A percentile compares a stretch with the other conserved stretches of the same genome.
These are phyloP conservation scores for Drosophila varians DNA, from an alignment of 1,140 invertebrate genomes.

Conservation along the genomic window DNA sequence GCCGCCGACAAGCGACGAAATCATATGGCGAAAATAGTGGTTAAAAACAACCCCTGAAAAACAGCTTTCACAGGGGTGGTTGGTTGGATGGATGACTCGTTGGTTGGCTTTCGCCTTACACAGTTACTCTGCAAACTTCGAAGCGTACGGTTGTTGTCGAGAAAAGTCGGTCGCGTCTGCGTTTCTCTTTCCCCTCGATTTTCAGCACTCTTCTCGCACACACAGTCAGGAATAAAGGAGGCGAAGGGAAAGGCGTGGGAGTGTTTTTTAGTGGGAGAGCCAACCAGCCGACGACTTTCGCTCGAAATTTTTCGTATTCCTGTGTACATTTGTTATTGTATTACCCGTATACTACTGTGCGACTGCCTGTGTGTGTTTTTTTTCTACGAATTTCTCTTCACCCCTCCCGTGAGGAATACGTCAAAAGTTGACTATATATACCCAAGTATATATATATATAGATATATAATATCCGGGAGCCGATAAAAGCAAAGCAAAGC, in stretches of 20 bases:
- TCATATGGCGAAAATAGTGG: slow-evolving; percentile 41
- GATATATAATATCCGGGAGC: background rate
- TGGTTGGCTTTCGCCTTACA: slow-evolving; percentile 39
- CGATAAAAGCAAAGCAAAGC: background rate
- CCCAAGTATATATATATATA: background rate
- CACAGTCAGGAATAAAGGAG: slow-evolving; percentile 45
- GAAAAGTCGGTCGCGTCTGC: slow-evolving; percentile 43
- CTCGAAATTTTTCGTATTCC: slow-evolving; percentile 23
- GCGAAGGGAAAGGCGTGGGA: slow-evolving; percentile 24
- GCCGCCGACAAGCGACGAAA: background rate
- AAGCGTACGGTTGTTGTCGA: slow-evolving; percentile 76
- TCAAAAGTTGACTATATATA: background rate
- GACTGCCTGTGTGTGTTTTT: slow-evolving; percentile 3
- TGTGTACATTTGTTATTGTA: slow-evolving; percentile 31
- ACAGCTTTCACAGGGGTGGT: slow-evolving; percentile 65
- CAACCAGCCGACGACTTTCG: slow-evolving; percentile 35
- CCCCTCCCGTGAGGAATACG: background rate
- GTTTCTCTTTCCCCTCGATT: slow-evolving; percentile 67
- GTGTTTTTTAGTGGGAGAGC: background rate
- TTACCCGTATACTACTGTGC: background rate
- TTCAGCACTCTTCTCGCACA: slow-evolving; percentile 66
- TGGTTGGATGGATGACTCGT: background rate
- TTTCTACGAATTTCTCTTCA: background rate
- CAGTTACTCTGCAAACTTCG: slow-evolving; percentile 74
- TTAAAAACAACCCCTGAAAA: slow-evolving; percentile 30